These are phyloP conservation scores for Gavialis gangeticus DNA, from an alignment of 2,113 vertebrate species.

Conservation along the genomic window DNA sequence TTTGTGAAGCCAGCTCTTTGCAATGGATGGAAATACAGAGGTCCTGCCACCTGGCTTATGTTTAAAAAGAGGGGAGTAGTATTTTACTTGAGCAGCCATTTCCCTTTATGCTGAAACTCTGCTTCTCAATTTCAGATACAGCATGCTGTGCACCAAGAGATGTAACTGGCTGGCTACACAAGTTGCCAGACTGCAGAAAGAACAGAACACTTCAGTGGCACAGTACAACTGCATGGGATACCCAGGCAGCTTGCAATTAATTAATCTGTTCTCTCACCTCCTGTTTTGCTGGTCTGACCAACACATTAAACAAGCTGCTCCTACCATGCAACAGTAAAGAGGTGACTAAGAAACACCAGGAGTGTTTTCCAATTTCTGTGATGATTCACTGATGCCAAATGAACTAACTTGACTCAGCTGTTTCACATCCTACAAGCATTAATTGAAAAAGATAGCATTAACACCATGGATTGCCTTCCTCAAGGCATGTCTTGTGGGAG, in stretches of 20 bases:
- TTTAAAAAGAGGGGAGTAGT: neutral
- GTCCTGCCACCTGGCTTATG: neutral
- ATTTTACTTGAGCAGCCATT: neutral
- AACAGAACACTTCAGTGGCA: neutral
- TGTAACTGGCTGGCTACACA: neutral
- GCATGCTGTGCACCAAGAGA: neutral
- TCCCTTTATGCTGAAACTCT: accelerated
- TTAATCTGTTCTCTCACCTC: neutral
- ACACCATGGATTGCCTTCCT: neutral
- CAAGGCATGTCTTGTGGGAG: neutral
- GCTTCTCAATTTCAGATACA: neutral
- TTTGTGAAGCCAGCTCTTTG: neutral
- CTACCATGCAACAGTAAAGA: neutral
- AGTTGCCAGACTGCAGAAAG: neutral
- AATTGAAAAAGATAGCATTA: neutral
- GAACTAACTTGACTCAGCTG: accelerated
- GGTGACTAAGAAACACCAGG: neutral
- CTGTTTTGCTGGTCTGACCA: neutral
- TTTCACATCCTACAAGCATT: neutral
- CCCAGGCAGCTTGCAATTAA: neutral
- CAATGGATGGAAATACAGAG: neutral
- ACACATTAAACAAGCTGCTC: neutral
- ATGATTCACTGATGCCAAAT: neutral
- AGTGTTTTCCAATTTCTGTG: neutral
- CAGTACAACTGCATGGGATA: neutral